These are phyloP conservation scores for Telenomus remus DNA, from an alignment of 1,140 invertebrate species.

Conservation along the genomic window DNA sequence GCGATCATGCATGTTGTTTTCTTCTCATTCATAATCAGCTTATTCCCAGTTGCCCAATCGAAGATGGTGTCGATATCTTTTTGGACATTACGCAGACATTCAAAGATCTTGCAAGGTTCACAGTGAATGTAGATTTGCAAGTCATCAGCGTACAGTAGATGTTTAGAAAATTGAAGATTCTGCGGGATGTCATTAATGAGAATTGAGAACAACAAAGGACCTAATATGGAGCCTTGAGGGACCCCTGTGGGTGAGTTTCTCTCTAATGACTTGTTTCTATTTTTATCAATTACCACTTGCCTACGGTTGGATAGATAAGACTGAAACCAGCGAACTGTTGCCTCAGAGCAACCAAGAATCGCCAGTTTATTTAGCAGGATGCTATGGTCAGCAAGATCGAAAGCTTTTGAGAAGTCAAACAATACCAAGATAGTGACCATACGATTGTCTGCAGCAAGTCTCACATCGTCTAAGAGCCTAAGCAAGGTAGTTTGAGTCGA, in stretches of 20 bases:
- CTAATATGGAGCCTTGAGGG: not conserved
- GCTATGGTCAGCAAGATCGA: not conserved
- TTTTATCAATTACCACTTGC: not conserved
- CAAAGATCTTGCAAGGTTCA: not conserved
- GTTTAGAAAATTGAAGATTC: not conserved
- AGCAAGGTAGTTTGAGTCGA: not conserved
- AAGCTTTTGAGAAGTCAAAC: not conserved
- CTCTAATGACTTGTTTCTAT: not conserved
- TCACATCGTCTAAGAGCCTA: not conserved
- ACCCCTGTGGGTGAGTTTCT: not conserved
- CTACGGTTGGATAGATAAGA: not conserved
- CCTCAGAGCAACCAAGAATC: not conserved
- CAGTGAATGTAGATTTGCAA: not conserved
- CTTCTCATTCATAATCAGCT: not conserved
- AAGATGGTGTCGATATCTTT: not conserved
- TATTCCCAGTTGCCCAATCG: not conserved
- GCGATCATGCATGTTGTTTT: not conserved
- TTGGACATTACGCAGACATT: not conserved
- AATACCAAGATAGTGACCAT: not conserved
- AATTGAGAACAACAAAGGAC: not conserved
- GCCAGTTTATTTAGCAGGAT: not conserved
- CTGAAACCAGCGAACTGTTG: not conserved
- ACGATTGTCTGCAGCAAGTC: not conserved
- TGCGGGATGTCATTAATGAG: not conserved
- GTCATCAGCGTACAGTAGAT: conserved; percentile 4